These are phyloP conservation scores for Rhagoletis zephyria DNA, from an alignment of 1,140 invertebrate genomes.

Conservation along the genomic window DNA sequence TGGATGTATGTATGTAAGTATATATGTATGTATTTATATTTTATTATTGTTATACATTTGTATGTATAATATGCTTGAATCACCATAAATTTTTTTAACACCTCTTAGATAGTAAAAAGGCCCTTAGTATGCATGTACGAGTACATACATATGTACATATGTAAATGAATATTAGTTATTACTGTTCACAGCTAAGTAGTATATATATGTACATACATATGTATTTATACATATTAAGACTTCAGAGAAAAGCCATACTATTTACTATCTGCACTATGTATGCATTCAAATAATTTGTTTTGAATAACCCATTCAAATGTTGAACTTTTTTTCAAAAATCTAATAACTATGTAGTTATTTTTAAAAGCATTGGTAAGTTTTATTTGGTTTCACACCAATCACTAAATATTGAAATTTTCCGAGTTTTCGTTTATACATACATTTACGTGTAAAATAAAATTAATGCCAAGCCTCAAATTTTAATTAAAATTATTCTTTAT, in stretches of 20 bases:
- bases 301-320: no score
- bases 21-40: neutral
- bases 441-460: neutral
- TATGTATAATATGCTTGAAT: no score
- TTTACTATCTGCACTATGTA: neutral
- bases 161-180: neutral
- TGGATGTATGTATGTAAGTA: neutral
- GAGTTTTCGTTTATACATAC: no score
- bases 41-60: no score
- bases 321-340: no score
- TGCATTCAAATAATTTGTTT: no score
- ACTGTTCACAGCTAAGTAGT: conserved; percentile 6
- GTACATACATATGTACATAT: neutral
- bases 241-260: conserved; percentile 12
- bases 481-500: neutral
- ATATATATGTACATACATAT: no score
- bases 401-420: no score
- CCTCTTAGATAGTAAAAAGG: conserved; percentile 29
- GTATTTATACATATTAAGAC: neutral
- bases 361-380: no score
- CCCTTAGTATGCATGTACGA: neutral
- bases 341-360: no score
- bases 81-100: neutral
- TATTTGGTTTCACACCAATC: no score
- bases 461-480: neutral